Conservation (phyloP, 2,888 invertebrate species). For the Acanthosepion esculentum region DNA sequence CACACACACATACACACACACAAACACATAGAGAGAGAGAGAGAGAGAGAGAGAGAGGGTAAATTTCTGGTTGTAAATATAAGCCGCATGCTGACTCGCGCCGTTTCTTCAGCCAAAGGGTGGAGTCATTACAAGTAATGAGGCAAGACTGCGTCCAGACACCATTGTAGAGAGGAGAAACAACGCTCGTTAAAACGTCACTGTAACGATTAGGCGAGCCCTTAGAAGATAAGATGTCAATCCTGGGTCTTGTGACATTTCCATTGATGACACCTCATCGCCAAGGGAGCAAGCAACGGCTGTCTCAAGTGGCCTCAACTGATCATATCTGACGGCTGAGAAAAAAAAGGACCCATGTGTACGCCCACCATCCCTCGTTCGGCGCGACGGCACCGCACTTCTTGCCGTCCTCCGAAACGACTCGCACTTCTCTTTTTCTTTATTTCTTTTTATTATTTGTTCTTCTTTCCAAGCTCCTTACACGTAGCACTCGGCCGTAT, state of each 20-base stretch:
- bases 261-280: conserved; percentile 1
- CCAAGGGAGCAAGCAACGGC: not conserved
- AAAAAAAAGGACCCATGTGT: not conserved
- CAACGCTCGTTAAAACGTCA: not conserved
- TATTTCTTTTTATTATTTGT: not conserved
- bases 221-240: not conserved
- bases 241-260: conserved; percentile 20
- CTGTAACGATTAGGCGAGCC: not conserved
- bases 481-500: not conserved
- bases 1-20: not conserved
- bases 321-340: not conserved
- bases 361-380: not conserved
- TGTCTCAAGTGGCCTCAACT: conserved; percentile 2
- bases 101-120: not conserved
- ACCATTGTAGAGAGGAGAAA: not conserved
- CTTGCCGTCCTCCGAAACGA: not conserved
- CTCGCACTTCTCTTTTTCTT: too few species aligned
- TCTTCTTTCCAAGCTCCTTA: not conserved
- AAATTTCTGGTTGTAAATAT: not conserved
- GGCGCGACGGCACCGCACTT: not conserved
- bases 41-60: not conserved
- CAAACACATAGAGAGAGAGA: not conserved
- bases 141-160: not conserved
- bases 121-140: conserved; percentile 33
- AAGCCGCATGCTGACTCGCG: not conserved